phyloP scores from a whole-genome alignment of 2,888 invertebrate genomes.

The Stratiomys singularior region DNA sequence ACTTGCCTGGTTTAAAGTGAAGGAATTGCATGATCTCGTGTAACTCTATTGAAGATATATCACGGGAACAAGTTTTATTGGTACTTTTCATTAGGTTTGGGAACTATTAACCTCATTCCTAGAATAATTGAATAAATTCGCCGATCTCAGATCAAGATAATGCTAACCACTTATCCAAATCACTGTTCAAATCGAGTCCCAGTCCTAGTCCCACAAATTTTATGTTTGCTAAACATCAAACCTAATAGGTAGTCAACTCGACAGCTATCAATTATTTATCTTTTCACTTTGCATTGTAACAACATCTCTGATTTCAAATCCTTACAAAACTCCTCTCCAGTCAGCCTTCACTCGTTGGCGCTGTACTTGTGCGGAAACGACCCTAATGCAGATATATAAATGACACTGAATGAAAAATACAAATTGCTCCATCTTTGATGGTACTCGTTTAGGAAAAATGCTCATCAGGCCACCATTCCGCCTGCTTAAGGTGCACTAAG shows the following conservation, averaged over 20 bases:
- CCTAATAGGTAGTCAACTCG: neutral
- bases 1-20: too few relatives aligned
- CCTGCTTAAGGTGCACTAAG: neutral
- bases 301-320: neutral
- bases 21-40: too few relatives aligned
- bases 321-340: neutral
- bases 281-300: neutral
- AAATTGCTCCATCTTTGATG: constrained; percentile 27
- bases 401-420: constrained; percentile 32
- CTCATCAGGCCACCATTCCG: constrained; percentile 11
- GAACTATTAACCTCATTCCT: too few relatives aligned
- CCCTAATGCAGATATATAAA: constrained; percentile 13
- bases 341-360: neutral
- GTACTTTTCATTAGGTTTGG: too few relatives aligned
- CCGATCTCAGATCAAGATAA: too few relatives aligned
- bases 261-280: neutral
- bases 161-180: neutral
- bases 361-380: neutral
- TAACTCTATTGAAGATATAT: too few relatives aligned
- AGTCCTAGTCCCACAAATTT: neutral
- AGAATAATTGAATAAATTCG: too few relatives aligned
- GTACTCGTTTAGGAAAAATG: neutral
- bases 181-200: neutral
- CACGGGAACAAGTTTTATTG: too few relatives aligned
- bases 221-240: neutral